Evolutionary conservation across 1,140 invertebrate genomes (phyloP), one percentile per base, ranked within the genome.

Genomic region (Bombus soroeensis): DNA sequence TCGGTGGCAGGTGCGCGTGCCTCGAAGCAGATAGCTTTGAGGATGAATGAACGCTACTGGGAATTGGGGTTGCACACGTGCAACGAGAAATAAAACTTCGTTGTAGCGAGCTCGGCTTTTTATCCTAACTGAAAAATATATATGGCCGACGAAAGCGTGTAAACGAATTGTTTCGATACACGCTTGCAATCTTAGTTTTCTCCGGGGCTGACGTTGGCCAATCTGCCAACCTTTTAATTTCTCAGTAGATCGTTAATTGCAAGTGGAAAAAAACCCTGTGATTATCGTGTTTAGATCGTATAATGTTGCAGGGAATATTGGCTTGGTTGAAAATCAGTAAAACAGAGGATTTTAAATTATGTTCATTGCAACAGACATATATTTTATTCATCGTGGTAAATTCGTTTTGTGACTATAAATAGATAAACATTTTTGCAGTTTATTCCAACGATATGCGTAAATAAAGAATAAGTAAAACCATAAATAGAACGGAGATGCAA

Each of bases 11-110:
- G 77, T 66, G 64, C 39, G 70, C 70, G 80, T 57, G 41, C 18
- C 18, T 74, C 41, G 41, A n/a, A 74, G 72, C 22, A 32, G 73
- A 37, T 76, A 37, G 74, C 47, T 39, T 39, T 59, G 59, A 66
- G 59, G 41, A 83, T 77, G 81, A 83, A 83, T 68, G 73, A 77
- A 66, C 73, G 73, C 62, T 68, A 43, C 73, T 66, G 81, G 81
- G 62, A 53, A 83, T 68, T 34, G 81, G n/a, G 59, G 39, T 83
- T 83, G 81, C 73, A 25, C 59, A 22, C 81, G 81, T 83, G 81
- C 41, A 68, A 66, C 22, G n/a, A 28, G 73, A 53, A 83, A 57
- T 68, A 83, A 83, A 83, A 34, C 12, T 28, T 12, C 10, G 39
- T 39, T 22, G 41, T 25, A n/a, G 37, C 81, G 72, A 53, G 9